Evolutionary conservation across 37 sponge, comb jelly and placozoan species (phyloP), one percentile per base, ranked within the genome.

Genomic region (Aplysina aerophoba): DNA sequence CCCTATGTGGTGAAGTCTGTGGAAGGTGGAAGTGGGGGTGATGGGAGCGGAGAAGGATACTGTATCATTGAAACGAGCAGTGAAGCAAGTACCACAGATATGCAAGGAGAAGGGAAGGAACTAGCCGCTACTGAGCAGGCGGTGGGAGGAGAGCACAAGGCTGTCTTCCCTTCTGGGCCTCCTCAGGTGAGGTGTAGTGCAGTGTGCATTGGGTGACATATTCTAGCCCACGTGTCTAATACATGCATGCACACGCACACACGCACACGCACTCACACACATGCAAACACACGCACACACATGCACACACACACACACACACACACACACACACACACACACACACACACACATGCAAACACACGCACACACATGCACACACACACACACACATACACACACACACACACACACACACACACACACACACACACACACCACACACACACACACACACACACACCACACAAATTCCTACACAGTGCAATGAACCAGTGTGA

Each of bases 311-410:
- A 56, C 8, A 41, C 50, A 44, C 55, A 78, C 55, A 44, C 55
- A 78, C 55, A 44, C 54, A 44, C 79, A 78, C 79, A 44, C 55
- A 78, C 79, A 78, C 55, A 78, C 55, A 78, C 79, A 81, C 35
- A 4, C 37, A 24, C 62, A 81, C 60, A 81, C 36, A 11, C 68
- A 83, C 66, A 83, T 61, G 64, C 60, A 39, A n/a, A 28, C 68
- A 83, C 68, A 62, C 80, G 21, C 55, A 79, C 80, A 79, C 80
- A 65, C 15, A 65, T 15, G 19, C 67, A 65, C 15, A 65, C 11
- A 65, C 67, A 65, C 67, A 65, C 15, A 65, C 67, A 65, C 15
- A 65, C 16, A 65, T 8, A 65, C 67, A 65, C 11, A 65, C 67
- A 65, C 15, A 65, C 16, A 65, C 15, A 65, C 67, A 65, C 15